Base-by-base conservation (phyloP, 2,888 invertebrate species). In the Cryptocheilus praepositus region DNA sequence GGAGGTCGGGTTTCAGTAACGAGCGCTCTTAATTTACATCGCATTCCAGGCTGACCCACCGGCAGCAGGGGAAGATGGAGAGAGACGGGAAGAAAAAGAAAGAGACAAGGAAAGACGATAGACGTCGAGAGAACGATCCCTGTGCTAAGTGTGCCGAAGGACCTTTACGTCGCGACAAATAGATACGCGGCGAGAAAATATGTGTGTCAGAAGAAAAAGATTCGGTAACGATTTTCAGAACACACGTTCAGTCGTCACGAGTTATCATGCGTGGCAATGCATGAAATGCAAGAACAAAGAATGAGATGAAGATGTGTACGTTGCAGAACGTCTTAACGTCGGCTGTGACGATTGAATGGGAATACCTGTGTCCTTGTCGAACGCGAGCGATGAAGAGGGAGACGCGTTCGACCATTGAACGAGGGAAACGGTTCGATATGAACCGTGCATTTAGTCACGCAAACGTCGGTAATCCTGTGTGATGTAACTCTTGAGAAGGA, bases 11-110 rank as follows among this genome's bases (percentile, higher is more conserved):
- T 54, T 54, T 54, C n/a, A 16, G 25, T 19, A 55, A 55, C 36
- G 54, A 36, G 54, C 36, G 54, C 25, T 54, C 54, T 54, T 54
- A 49, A 49, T 49, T 49, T 49, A 49, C 49, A 49, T 49, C 49
- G 49, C 49, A 49, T 49, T 49, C 49, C 49, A 49, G 49, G 18
- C 49, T 49, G 18, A 49, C 49, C 49, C 49, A 18, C 49, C 16
- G 49, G 13, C 8, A 49, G 49, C 11, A n/a, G 49, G 16, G 49
- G 16, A n/a, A 18, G 8, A 16, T 4, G 11, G 49, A 5, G 11
- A 49, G 49, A n/a, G 8, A n/a, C 16, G 16, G 49, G 16, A 16
- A 49, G 49, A 8, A 16, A 49, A 16, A n/a, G 49, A 49, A 16
- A n/a, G 49, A 49, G 49, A 49, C 2, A 49, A n/a, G n/a, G 49